Base-by-base conservation (phyloP, 2,113 vertebrate species). In the Pseudorectes ferrugineus region DNA sequence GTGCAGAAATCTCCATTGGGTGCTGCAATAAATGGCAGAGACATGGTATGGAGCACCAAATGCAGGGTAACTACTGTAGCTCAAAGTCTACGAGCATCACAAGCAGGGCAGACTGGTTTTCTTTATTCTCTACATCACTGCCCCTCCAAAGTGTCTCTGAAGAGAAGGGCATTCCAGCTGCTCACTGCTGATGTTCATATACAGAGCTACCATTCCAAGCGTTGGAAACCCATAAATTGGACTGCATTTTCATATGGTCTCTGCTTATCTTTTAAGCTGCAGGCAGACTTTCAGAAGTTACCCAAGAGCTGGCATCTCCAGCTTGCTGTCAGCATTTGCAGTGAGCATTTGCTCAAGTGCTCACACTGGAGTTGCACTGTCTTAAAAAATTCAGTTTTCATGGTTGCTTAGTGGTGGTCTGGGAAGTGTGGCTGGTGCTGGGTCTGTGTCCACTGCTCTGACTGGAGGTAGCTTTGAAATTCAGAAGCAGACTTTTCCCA, bases 401-500 rank as follows among this genome's bases (percentile, higher is more conserved):
- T 23, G 52, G 11, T 29, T 61, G 43, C 9, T 81, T 17, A 20
- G 17, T 11, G 42, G 43, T 63, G 29, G 38, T 77, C 63, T 61
- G 73, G 65, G 78, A 84, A 65, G 29, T 5, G 24, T 5, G 5
- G 10, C 65, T 72, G 33, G 3, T 5, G 7, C 28, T 58, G 55
- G 23, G 8, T 38, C 72, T 61, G 25, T 43, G 48, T 62, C 87
- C 80, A 71, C 21, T 62, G 21, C 40, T n/a, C 40, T 68, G 52
- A 46, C 57, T 65, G 43, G 6, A 85, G 26, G 62, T 46, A 89
- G 54, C 52, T 88, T 88, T 83, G 65, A 82, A 86, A 85, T 88
- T 55, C 88, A 94, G 72, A 48, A 94, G 57, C 74, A 94, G 80
- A 46, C 14, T 87, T 95, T 96, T 96, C 96, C 89, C 91, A 96